A percentile compares a stretch with the other conserved stretches of the same genome.
Conservation (phyloP, 2,888 invertebrate species). For the Orchestes rusci region DNA sequence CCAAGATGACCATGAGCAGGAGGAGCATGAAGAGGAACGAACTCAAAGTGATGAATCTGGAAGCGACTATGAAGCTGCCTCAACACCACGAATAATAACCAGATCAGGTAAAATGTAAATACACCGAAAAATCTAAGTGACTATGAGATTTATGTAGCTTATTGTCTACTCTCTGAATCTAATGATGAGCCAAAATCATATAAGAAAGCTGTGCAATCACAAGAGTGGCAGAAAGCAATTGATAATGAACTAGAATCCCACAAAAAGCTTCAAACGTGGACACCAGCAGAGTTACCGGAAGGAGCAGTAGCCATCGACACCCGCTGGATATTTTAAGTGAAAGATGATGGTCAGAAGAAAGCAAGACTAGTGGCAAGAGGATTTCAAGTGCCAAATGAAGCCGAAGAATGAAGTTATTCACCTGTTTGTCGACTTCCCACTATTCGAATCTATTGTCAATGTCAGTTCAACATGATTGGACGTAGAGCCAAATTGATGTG, state of each 20-base stretch:
- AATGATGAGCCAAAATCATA: not conserved
- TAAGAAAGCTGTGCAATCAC: not conserved
- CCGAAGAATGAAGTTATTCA: slow-evolving; percentile 1
- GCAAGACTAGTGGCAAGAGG: too few relatives aligned
- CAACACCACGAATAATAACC: not conserved
- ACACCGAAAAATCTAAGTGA: not conserved
- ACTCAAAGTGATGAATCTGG: too few relatives aligned
- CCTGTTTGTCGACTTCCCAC: slow-evolving; percentile 3
- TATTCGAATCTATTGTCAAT: not conserved
- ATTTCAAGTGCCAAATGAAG: not conserved
- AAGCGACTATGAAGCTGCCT: too few relatives aligned
- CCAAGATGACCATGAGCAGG: not conserved
- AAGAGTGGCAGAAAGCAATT: not conserved
- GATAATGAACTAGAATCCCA: slow-evolving; percentile 2
- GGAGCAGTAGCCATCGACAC: not conserved
- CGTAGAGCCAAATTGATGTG: not conserved
- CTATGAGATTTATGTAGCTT: slow-evolving; percentile 3
- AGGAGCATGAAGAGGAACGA: too few relatives aligned
- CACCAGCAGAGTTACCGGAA: not conserved
- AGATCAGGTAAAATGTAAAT: not conserved
- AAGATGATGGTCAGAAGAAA: not conserved
- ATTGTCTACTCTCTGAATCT: not conserved
- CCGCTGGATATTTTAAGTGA: not conserved
- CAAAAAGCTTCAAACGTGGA: not conserved
- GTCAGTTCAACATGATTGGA: not conserved